These are phyloP conservation scores for Cydia strobilella DNA, from an alignment of 1,140 invertebrate species.

Conservation along the genomic window DNA sequence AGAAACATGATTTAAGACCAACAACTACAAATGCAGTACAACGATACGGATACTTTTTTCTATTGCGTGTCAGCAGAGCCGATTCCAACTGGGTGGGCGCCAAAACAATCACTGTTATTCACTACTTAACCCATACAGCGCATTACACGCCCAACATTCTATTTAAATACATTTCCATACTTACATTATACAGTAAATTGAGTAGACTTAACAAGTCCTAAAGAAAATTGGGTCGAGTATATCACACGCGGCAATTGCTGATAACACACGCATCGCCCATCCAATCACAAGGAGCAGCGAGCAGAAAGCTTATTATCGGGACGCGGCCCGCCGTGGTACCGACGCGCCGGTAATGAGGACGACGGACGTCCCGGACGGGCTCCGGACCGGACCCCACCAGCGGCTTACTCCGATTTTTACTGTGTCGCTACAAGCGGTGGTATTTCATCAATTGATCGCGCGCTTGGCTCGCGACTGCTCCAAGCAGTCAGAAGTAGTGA, in stretches of 20 bases:
- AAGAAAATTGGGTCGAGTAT: slow-evolving; percentile 63
- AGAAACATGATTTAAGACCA: no score
- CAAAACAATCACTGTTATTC: slow-evolving; percentile 77
- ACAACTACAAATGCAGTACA: slow-evolving; percentile 1
- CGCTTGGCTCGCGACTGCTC: no score
- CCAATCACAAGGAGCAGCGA: slow-evolving; percentile 66
- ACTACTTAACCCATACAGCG: slow-evolving; percentile 60
- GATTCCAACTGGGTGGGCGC: slow-evolving; percentile 68
- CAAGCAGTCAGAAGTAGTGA: no score
- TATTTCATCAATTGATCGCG: no score
- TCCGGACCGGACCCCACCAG: not conserved
- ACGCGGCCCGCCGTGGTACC: slow-evolving; percentile 58
- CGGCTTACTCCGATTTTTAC: not conserved
- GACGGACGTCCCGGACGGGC: slow-evolving; percentile 34
- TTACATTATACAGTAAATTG: slow-evolving; percentile 38
- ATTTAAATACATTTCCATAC: slow-evolving; percentile 42
- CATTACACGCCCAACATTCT: slow-evolving; percentile 39
- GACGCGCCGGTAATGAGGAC: slow-evolving; percentile 55
- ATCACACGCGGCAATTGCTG: slow-evolving; percentile 53
- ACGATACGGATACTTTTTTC: slow-evolving; percentile 38
- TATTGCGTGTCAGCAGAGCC: slow-evolving; percentile 58
- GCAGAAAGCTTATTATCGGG: slow-evolving; percentile 69
- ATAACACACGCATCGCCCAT: slow-evolving; percentile 70
- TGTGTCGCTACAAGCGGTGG: not conserved
- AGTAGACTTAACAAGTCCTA: slow-evolving; percentile 46